Evolutionary conservation across 2,113 vertebrate species (phyloP), one percentile per base, ranked within the genome.

Genomic region (Morone chrysops): DNA sequence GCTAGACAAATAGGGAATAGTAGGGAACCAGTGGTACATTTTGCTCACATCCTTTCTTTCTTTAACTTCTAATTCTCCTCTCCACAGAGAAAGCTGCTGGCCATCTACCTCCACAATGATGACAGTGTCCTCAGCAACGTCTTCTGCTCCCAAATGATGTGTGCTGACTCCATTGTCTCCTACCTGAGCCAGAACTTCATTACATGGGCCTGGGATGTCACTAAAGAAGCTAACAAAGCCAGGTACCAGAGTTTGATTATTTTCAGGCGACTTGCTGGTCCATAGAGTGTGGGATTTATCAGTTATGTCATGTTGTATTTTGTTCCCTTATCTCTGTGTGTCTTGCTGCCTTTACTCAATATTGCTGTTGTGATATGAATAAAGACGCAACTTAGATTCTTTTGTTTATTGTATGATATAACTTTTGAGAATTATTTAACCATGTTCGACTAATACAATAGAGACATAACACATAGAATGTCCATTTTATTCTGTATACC

Each of bases 161-260:
- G 98, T 92, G 98, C 98, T 57, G 98, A 99, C 89, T 99, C 98
- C 87, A 97, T 99, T 87, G 97, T 99, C 86, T 97, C 98, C 71
- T 99, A 99, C 86, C 95, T 99, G 95, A 99, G 98, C 96, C 98
- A 99, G 96, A 99, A 99, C 96, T 99, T 99, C 95, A 99, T 99
- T 92, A 99, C 97, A 87, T 99, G 98, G 98, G 98, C 98, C 25
- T 99, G 98, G 98, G 98, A 99, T 74, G 96, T 99, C 95, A 98
- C 98, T 94, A 98, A 98, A 94, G 98, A 99, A 88, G 93, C 97
- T 75, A 99, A 99, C 93, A 97, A 97, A 96, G 97, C 98, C 95
- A 98, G 98, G 98, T 99, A 62, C 36, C 10, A 54, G 0, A 53
- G 8, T 66, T 59, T 51, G 3, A 67, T 51, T 61, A 18, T 54